Evolutionary conservation across 2,888 invertebrate species (phyloP), one percentile per base, ranked within the genome.

Genomic region (Adelognathus sp.): DNA sequence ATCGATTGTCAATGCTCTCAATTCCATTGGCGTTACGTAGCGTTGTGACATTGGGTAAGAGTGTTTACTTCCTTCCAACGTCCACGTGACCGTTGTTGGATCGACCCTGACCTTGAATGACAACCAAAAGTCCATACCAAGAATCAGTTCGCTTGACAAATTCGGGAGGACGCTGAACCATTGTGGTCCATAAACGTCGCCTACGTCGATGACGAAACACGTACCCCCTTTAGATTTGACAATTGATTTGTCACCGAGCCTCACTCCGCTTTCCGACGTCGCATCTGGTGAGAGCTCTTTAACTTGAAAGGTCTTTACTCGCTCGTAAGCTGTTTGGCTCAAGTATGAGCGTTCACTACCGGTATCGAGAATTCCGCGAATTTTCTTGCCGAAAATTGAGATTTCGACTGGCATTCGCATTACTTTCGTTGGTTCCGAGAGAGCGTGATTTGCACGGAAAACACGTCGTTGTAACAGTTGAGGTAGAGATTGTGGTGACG

Each of bases 81-180:
- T 54, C 73, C 73, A 73, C 0, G 64, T 29, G 18, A 9, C 18
- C n/a, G 11, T 1, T 1, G 21, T 21, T n/a, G 72, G 63, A 18
- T 72, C 27, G 1, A 18, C n/a, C 24, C 6, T 72, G 14, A 73
- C 56, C 56, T 44, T 58, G 21, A 73, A 44, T 9, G 73, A 33
- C 16, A 46, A 2, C 73, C 73, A 33, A 24, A 73, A 29, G 44
- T 54, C 54, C 54, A 54, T 54, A 1, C 54, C 54, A 9, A 54
- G 31, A 18, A 31, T 31, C 18, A 54, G 3, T 14, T 36, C 29
- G n/a, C 79, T 50, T 7, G 61, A 73, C 18, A 58, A 36, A 9
- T 36, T 33, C 2, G 66, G 60, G 3, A 76, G 14, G 7, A 72
- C 29, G 36, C 76, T 76, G 29, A 76, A 61, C 71, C 76, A 76